These are phyloP conservation scores for Synergus laeviventris DNA, from an alignment of 2,888 invertebrate species.

Conservation along the genomic window DNA sequence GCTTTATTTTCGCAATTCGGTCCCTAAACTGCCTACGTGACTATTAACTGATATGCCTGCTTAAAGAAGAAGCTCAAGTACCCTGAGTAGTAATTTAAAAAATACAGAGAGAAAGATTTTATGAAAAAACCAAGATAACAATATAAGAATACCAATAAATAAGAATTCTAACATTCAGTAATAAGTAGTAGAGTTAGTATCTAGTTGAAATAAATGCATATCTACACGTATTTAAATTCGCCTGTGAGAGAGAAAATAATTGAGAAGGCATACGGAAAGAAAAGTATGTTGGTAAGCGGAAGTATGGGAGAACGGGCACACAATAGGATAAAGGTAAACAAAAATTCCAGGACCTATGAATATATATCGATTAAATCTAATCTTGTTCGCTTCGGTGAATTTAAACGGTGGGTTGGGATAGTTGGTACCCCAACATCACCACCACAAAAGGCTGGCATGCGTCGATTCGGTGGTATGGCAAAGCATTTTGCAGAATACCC, in stretches of 20 bases:
- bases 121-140: no score
- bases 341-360: slow-evolving; percentile 17
- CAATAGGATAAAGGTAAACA: slow-evolving; percentile 18
- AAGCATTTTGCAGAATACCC: slow-evolving; percentile 42
- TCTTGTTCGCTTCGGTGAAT: slow-evolving; percentile 35
- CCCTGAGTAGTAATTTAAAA: no score
- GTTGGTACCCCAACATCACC: slow-evolving; percentile 33
- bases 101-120: no score
- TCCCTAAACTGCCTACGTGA: no score
- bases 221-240: no score
- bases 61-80: no score
- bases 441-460: slow-evolving; percentile 38
- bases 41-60: no score
- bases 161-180: no score
- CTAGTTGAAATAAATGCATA: no score
- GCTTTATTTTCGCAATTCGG: no score
- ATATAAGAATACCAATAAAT: no score
- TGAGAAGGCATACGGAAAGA: not conserved
- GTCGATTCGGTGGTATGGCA: slow-evolving; percentile 38
- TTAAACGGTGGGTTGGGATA: slow-evolving; percentile 7
- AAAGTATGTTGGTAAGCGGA: slow-evolving; percentile 2
- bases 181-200: no score
- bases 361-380: slow-evolving; percentile 36
- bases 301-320: not conserved
- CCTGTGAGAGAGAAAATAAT: not conserved